A percentile compares a stretch with the other conserved stretches of the same genome.
Conservation (phyloP, 2,888 invertebrate species). For the Cryptops parisi region DNA sequence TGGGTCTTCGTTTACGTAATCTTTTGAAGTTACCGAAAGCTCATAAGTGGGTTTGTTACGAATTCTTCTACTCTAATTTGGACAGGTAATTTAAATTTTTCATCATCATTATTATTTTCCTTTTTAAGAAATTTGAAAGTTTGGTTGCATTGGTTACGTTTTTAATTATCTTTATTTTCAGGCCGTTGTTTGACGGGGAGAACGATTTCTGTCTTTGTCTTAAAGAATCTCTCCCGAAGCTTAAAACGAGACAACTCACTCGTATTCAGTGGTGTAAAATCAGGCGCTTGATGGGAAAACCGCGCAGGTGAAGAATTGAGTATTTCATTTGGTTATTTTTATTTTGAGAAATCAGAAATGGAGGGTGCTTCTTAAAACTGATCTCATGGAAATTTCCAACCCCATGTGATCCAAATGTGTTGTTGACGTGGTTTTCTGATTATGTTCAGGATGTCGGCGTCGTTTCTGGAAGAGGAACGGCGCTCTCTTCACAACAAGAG, state of each 20-base stretch:
- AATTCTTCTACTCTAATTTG: slow-evolving; percentile 98
- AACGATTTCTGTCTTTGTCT: slow-evolving; percentile 93
- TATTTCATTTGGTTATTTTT: neutral
- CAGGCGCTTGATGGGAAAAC: slow-evolving; percentile 91
- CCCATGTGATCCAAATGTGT: slow-evolving; percentile 4
- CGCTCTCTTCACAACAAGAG: slow-evolving; percentile 77
- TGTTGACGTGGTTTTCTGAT: slow-evolving; percentile 3
- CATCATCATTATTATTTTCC: neutral
- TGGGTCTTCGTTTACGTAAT: slow-evolving; percentile 77
- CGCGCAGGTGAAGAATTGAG: slow-evolving; percentile 52
- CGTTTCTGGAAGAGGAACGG: slow-evolving; percentile 92
- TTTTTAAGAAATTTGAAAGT: neutral
- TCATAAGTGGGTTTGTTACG: slow-evolving; percentile 98
- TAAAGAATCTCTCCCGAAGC: slow-evolving; percentile 81
- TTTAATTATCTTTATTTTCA: too few species aligned
- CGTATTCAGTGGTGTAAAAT: slow-evolving; percentile 93
- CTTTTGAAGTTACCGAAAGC: slow-evolving; percentile 94
- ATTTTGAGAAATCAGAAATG: too few species aligned
- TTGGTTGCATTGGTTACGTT: neutral
- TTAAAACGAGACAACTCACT: slow-evolving; percentile 68
- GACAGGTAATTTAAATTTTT: slow-evolving; percentile 47
- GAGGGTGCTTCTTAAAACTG: neutral
- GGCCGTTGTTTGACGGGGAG: slow-evolving; percentile 82
- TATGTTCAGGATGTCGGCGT: slow-evolving; percentile 36
- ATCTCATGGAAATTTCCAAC: neutral